These are phyloP conservation scores for Phyllostomus discolor DNA, from an alignment of 2,113 vertebrate genomes.

Conservation along the genomic window DNA sequence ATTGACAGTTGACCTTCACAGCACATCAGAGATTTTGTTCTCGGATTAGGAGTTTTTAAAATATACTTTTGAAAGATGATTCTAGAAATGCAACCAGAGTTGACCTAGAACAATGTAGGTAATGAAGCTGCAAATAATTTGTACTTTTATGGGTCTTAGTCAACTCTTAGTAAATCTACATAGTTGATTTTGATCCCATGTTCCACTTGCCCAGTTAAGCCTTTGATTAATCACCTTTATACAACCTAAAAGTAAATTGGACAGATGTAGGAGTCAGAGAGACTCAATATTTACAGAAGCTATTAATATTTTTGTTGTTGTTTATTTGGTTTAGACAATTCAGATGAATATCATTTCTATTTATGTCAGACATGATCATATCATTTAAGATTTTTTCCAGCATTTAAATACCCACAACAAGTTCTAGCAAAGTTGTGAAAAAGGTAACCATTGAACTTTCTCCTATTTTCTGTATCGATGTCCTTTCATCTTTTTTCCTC, in stretches of 20 bases:
- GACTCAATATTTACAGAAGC: background rate
- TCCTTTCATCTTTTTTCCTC: background rate
- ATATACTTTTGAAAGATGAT: background rate
- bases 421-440: background rate
- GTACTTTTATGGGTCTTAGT: conserved; percentile 11
- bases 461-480: background rate
- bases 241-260: conserved; percentile 8
- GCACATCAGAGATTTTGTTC: background rate
- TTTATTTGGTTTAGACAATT: background rate
- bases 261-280: background rate
- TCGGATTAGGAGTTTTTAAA: background rate
- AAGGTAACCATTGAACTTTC: background rate
- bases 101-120: background rate
- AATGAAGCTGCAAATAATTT: conserved; percentile 1
- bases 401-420: conserved; percentile 27
- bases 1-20: background rate
- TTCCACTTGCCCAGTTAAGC: conserved; percentile 27
- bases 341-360: conserved; percentile 23
- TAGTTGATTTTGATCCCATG: conserved; percentile 5
- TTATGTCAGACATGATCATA: background rate
- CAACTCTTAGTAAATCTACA: background rate
- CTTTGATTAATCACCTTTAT: conserved; percentile 15
- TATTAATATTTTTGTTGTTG: background rate
- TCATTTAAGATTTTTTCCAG: background rate
- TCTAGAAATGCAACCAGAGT: background rate